phyloP scores from a whole-genome alignment of 1,140 invertebrate species.

The Drosophila gunungcola region DNA sequence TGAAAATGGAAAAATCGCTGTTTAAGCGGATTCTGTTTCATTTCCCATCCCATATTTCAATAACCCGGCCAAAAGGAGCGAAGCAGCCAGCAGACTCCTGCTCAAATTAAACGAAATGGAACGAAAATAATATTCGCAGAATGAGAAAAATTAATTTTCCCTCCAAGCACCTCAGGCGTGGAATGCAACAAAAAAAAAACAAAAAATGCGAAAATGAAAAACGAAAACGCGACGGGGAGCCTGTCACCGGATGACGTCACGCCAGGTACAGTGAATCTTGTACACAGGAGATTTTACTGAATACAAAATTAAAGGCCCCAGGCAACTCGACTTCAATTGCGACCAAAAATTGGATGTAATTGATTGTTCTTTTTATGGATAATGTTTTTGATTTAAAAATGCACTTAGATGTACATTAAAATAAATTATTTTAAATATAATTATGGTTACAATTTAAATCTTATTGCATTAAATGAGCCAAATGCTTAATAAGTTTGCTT shows the following conservation, averaged over 20 bases:
- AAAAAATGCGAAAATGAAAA: background rate
- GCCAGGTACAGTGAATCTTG: constrained; percentile 5
- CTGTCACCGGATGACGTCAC: constrained; percentile 7
- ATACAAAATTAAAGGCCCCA: constrained; percentile 9
- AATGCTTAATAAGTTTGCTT: too few relatives aligned
- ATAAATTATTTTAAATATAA: background rate
- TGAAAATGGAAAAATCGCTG: constrained; percentile 51
- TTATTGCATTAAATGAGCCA: too few relatives aligned
- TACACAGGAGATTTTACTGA: constrained; percentile 23
- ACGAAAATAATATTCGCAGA: constrained; percentile 64
- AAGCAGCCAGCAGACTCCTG: constrained; percentile 9
- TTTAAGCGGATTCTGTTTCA: constrained; percentile 62
- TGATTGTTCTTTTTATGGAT: constrained; percentile 7
- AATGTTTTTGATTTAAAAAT: background rate
- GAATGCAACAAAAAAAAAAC: constrained; percentile 13
- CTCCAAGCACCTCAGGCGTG: background rate
- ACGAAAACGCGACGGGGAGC: background rate
- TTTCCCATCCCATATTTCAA: constrained; percentile 36
- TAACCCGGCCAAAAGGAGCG: constrained; percentile 46
- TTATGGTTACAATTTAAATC: too few relatives aligned
- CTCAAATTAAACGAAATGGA: constrained; percentile 55
- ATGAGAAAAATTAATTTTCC: constrained; percentile 76
- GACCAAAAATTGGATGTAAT: constrained; percentile 3
- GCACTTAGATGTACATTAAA: background rate
- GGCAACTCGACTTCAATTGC: constrained; percentile 15